These are phyloP conservation scores for Cryptocheilus praepositus DNA, from an alignment of 2,888 invertebrate genomes.

Conservation along the genomic window DNA sequence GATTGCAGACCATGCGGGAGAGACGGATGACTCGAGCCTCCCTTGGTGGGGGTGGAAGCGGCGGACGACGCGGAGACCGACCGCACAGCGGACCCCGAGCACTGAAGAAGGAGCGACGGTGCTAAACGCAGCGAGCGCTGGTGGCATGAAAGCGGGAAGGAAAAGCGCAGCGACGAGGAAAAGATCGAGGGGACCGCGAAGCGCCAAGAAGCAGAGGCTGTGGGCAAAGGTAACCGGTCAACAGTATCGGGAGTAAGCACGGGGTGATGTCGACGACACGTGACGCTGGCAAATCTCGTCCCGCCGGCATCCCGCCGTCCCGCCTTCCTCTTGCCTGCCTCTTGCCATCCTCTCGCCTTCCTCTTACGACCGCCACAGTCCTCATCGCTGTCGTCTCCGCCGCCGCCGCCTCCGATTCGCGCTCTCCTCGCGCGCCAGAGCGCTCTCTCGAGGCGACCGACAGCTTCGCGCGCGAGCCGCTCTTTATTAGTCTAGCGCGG, in stretches of 20 bases:
- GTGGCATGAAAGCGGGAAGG: conserved; percentile 13
- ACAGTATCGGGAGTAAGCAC: conserved; percentile 63
- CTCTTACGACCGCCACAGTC: neutral
- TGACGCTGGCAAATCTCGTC: conserved; percentile 69
- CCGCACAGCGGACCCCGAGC: conserved; percentile 23
- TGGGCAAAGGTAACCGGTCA: conserved; percentile 51
- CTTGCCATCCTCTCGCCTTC: neutral
- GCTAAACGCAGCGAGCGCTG: neutral
- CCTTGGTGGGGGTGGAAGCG: conserved; percentile 2
- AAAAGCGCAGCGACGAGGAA: conserved; percentile 12
- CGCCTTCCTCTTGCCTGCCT: neutral
- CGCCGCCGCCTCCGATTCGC: conserved; percentile 14
- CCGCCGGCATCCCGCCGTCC: neutral
- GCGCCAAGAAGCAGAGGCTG: conserved; percentile 11
- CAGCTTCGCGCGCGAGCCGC: conserved; percentile 70
- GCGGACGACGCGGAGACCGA: conserved; percentile 16
- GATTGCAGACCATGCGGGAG: conserved; percentile 20
- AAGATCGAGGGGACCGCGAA: conserved; percentile 21
- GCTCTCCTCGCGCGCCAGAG: conserved; percentile 40
- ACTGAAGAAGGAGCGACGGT: neutral
- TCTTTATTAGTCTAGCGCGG: conserved; percentile 73
- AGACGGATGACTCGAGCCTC: neutral
- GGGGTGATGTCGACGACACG: conserved; percentile 70
- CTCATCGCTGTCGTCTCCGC: conserved; percentile 20
- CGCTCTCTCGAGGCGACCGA: conserved; percentile 51